Percentiles rank a stretch among this genome's conserved stretches.
Conservation (phyloP, 2,888 invertebrate species). For the Netelia virgata region DNA sequence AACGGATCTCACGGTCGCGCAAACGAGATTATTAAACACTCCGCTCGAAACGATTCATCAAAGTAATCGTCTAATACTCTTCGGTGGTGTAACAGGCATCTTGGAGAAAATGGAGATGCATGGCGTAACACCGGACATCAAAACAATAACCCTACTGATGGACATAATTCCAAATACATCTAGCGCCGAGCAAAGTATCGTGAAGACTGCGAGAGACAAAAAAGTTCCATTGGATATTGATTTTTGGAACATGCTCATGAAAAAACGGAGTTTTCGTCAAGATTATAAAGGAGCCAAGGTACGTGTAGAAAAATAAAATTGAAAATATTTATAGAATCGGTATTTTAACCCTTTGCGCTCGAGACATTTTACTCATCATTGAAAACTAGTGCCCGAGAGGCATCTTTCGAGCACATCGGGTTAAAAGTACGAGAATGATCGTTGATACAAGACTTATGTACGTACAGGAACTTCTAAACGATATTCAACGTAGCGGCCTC, state of each 20-base stretch:
- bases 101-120: conserved; percentile 90
- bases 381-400: too few species aligned
- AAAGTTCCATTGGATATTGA: conserved; percentile 90
- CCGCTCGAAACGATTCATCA: conserved; percentile 72
- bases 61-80: conserved; percentile 90
- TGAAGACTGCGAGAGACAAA: conserved; percentile 87
- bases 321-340: conserved; percentile 10
- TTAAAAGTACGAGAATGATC: not conserved
- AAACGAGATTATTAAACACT: not conserved
- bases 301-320: conserved; percentile 78
- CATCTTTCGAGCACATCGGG: too few species aligned
- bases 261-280: conserved; percentile 90
- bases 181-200: conserved; percentile 89
- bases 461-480: conserved; percentile 84
- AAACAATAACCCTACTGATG: conserved; percentile 92
- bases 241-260: conserved; percentile 95
- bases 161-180: conserved; percentile 89
- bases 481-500: conserved; percentile 86
- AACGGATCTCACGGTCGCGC: not conserved
- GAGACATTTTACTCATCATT: too few species aligned
- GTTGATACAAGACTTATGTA: conserved; percentile 18
- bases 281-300: conserved; percentile 91
- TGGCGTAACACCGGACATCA: conserved; percentile 90
- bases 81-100: conserved; percentile 93
- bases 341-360: too few species aligned